Base-by-base conservation (phyloP, 2,113 vertebrate genomes). In the Zapornia atra region DNA sequence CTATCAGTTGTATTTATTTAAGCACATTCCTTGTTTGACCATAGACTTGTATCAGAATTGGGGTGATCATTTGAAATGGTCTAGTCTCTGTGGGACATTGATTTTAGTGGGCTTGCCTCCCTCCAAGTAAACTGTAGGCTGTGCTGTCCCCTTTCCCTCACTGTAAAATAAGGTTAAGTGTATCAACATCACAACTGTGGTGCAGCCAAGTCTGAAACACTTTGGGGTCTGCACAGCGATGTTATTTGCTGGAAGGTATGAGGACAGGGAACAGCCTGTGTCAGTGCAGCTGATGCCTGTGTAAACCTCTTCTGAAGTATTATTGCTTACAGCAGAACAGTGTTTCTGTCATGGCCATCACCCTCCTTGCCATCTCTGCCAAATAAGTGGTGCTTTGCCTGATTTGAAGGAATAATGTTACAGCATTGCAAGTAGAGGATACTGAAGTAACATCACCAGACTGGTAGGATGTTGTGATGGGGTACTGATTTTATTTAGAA, bases 191-290 rank as follows among this genome's bases (percentile, higher is more conserved):
- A 61, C 12, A 26, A 18, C 22, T 18, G 26, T 38, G 28, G 21
- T 33, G 11, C 21, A 46, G 28, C 24, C 16, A 54, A 40, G 54
- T 86, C 25, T 86, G 77, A 82, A 72, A 34, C 5, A 31, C 12
- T 13, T 90, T 64, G 38, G 33, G 4, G 8, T 79, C 11, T 46
- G 6, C 11, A 1, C 34, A 75, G 42, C 26, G 13, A 6, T 34
- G 48, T 22, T 20, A 19, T 25, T 77, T 86, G 33, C 76, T 38
- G 51, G 66, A 75, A 56, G 60, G 75, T n/a, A 56, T 56, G 8
- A 71, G 66, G 48, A 72, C n/a, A 31, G 1, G 0, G 50, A 90
- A n/a, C 11, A 28, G 20, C 25, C 11, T 0, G 0, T 31, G n/a
- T 75, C 57, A 82, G 3, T 36, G 22, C 28, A 92, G 44, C 57